Evolutionary conservation across 2,797 vertebrate species (phyloP), one percentile per base, ranked within the genome.

Genomic region (Arnoldichthys spilopterus): DNA sequence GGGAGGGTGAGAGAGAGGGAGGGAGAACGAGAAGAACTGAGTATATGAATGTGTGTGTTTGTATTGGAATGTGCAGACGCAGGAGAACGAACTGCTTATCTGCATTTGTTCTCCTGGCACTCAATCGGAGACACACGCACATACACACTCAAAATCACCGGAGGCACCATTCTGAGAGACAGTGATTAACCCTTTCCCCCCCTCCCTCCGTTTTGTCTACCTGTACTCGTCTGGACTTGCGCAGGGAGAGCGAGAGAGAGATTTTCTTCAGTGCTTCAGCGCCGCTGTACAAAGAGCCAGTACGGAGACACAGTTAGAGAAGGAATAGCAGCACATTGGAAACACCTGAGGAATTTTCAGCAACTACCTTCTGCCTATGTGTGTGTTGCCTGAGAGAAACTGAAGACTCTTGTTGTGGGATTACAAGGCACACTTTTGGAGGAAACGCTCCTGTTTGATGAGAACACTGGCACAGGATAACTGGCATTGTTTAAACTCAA

Each of bases 41-140:
- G 59, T 34, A 30, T 18, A 58, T 51, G 58, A 32, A 47, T 66
- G 62, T 67, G 68, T 74, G 72, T 49, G 58, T 67, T 71, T 82
- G 81, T 87, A 81, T 77, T 61, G 87, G 91, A 92, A 91, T 92
- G 89, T 79, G 84, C 89, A 91, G 88, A 92, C 87, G 90, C 79
- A 86, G 86, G 86, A 88, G 85, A 90, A 87, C 83, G 59, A 82
- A 88, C 89, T 91, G 89, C 90, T 86, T 93, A 86, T 92, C 91
- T 90, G 84, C 81, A 53, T 90, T 91, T 88, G 86, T 86, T 61
- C 74, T 85, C 83, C 84, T 90, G 87, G 88, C 87, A 87, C 89
- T 92, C 91, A 82, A 88, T 34, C 71, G 11, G n/a, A 69, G 32
- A 53, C 28, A 30, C 68, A 45, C 53, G n/a, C 45, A 51, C 45